These are phyloP conservation scores for Habropoda laboriosa DNA, from an alignment of 1,140 invertebrate species.

Conservation along the genomic window DNA sequence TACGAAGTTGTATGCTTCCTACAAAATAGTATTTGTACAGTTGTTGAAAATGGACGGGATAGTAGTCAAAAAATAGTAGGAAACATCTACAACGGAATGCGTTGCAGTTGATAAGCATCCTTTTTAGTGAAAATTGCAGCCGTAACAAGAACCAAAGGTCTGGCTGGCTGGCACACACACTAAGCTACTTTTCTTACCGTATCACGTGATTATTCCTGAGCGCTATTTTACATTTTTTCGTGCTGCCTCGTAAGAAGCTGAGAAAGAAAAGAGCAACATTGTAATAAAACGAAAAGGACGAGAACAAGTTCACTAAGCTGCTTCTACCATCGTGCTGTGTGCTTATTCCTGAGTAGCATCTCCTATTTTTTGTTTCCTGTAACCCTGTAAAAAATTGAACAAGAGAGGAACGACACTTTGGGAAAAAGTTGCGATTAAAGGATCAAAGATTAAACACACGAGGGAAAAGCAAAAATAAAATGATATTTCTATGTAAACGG, in stretches of 20 bases:
- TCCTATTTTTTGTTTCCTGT: neutral
- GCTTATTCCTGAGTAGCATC: neutral
- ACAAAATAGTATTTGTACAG: too few species aligned
- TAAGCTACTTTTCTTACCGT: neutral
- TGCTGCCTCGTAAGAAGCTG: neutral
- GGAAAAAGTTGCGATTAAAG: too few species aligned
- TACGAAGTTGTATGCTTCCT: neutral
- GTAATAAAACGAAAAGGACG: neutral
- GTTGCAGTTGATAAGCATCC: neutral
- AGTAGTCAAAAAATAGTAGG: too few species aligned
- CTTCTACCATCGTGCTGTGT: neutral
- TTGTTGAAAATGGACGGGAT: too few species aligned
- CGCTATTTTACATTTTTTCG: neutral
- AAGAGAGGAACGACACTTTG: too few species aligned
- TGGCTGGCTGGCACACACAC: neutral
- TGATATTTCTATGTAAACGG: too few species aligned
- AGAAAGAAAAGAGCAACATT: neutral
- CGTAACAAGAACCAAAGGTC: neutral
- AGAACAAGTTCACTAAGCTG: neutral
- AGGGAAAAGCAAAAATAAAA: neutral
- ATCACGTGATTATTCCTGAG: neutral
- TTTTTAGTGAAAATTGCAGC: neutral
- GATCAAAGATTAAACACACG: neutral
- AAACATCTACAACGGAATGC: too few species aligned
- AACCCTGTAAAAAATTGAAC: too few species aligned